Percentiles rank a stretch among this genome's conserved stretches.
Conservation (phyloP, 1,140 invertebrate genomes). For the Trichonephila inaurata region DNA sequence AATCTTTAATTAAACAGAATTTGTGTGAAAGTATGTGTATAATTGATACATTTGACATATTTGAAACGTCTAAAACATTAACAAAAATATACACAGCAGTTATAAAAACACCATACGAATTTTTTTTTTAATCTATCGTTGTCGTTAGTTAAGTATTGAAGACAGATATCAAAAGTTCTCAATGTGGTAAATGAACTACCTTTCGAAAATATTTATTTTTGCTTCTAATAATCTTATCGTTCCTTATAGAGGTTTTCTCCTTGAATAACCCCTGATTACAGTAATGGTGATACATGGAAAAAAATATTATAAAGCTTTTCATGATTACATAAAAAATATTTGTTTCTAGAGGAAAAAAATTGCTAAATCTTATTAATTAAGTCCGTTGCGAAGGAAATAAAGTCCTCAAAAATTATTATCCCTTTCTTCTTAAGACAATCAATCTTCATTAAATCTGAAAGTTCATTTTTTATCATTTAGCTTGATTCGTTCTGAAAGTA, state of each 20-base stretch:
- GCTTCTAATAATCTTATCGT: not conserved
- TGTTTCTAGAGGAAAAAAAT: not conserved
- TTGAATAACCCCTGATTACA: not conserved
- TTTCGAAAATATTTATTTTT: not conserved
- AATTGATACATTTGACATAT: no score
- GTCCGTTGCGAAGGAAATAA: not conserved
- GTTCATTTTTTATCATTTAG: conserved; percentile 19
- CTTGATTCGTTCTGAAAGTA: not conserved
- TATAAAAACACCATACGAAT: no score
- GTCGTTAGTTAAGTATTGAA: no score
- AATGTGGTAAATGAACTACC: no score
- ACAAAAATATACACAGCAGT: no score
- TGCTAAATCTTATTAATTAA: conserved; percentile 29
- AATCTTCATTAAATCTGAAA: conserved; percentile 23
- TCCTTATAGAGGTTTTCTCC: not conserved
- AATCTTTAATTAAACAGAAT: no score
- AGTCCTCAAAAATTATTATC: conserved; percentile 32
- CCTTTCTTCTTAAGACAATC: not conserved
- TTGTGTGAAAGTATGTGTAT: no score
- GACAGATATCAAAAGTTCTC: no score
- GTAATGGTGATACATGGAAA: not conserved
- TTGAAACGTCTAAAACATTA: no score
- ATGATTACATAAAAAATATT: not conserved
- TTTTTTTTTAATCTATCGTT: no score
- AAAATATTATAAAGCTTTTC: not conserved